A percentile compares a stretch with the other conserved stretches of the same genome.
Conservation (phyloP, 2,888 invertebrate genomes). For the Rhabditoides inermis region DNA sequence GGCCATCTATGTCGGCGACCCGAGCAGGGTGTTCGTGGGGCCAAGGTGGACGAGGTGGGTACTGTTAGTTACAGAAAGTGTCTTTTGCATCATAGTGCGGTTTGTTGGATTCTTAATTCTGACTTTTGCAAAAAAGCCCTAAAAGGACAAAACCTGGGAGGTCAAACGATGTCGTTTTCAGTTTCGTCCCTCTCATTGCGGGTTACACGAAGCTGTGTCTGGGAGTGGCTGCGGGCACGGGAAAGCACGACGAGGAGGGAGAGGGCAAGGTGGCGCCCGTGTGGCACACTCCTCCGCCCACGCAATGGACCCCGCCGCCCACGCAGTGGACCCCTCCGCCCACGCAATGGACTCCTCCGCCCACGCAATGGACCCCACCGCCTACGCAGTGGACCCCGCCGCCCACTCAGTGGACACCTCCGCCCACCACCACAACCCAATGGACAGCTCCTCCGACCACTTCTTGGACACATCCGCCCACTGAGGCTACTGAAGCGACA, state of each 20-base stretch:
- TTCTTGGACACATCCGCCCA: background rate
- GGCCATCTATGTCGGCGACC: conserved; percentile 27
- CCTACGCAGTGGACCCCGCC: no score
- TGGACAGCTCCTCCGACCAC: conserved; percentile 2
- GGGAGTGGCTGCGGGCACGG: background rate
- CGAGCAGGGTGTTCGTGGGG: conserved; percentile 28
- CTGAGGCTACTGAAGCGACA: background rate
- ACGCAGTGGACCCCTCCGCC: no score
- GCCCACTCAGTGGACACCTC: no score
- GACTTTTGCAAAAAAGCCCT: background rate
- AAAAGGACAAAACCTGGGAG: background rate
- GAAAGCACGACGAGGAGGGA: background rate
- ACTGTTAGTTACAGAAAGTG: background rate
- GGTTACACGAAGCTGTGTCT: background rate
- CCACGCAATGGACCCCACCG: no score
- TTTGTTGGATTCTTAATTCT: no score
- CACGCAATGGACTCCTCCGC: no score
- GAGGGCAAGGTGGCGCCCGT: background rate
- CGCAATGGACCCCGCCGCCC: no score
- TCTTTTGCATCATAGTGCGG: no score
- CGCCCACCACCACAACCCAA: no score
- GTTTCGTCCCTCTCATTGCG: conserved; percentile 8
- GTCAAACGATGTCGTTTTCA: background rate
- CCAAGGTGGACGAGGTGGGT: conserved; percentile 7
- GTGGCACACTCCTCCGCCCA: no score